Evolutionary conservation across 2,113 vertebrate genomes (phyloP), one percentile per base, ranked within the genome.

Genomic region (Rhineura floridana): DNA sequence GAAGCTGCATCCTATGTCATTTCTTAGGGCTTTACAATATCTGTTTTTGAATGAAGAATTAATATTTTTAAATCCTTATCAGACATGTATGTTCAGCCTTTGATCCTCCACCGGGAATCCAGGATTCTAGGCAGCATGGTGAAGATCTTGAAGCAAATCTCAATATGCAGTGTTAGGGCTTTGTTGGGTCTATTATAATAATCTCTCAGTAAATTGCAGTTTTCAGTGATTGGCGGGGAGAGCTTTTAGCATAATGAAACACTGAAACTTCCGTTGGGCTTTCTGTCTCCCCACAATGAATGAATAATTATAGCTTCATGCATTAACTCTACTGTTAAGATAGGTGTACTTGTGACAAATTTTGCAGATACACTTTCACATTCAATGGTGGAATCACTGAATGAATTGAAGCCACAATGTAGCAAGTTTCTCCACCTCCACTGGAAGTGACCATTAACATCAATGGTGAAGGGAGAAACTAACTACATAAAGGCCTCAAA

Each of bases 11-110:
- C 36, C 28, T 69, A 33, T 46, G n/a, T 12, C 46, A 70, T 70
- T 87, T 70, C 67, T 59, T 67, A 30, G 25, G 15, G 65, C 46
- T 87, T 69, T 52, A 52, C 63, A 46, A 83, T 62, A 85, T 81
- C 50, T 81, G 48, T 73, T 82, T 81, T 82, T 72, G 81, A 82
- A 62, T 81, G 52, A 81, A 81, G 48, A 87, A 59, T 87, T 81
- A 73, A 46, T 63, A 62, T 81, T 50, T 46, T 46, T 55, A 46
- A 87, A 75, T 73, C 69, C 86, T 81, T 73, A 28, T 9, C 33
- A 3, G 17, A 55, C 48, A 72, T 55, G 4, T 73, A 85, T 85
- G 83, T 36, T 75, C 70, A 59, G 83, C 36, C 48, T 65, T 36
- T 75, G 70, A 87, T 81, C 67, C 69, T 73, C 67, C 50, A 46